Evolutionary conservation across 2,797 vertebrate species (phyloP).

Genomic region (Phataginus tricuspis): DNA sequence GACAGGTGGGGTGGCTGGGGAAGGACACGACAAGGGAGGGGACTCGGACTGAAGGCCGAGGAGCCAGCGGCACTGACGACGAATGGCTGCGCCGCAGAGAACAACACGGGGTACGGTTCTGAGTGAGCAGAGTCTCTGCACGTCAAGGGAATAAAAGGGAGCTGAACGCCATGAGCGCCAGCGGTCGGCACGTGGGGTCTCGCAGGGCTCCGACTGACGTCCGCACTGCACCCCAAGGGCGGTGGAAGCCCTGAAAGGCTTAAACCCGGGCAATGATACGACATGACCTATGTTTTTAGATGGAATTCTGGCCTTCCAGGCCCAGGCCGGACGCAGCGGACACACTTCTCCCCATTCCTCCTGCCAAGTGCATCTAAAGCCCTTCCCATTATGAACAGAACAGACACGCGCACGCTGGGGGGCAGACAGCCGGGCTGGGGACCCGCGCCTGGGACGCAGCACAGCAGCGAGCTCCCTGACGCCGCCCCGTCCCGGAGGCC

Average conservation of each 20-base stretch:
- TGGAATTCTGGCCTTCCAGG: not conserved
- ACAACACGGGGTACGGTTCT: not conserved
- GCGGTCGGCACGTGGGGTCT: not conserved
- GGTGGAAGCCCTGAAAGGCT: not conserved
- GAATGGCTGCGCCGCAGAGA: not conserved
- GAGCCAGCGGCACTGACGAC: not conserved
- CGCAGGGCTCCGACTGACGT: not conserved
- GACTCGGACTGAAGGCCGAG: not conserved
- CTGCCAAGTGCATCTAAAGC: not conserved
- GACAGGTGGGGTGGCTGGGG: not conserved
- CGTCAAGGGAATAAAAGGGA: not conserved
- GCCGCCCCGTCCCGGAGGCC: not conserved
- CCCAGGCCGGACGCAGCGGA: not conserved
- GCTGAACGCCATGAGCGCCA: not conserved
- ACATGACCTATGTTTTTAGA: not conserved
- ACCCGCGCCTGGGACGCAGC: not conserved
- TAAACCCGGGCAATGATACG: not conserved
- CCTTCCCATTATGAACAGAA: not conserved
- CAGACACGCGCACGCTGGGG: not conserved
- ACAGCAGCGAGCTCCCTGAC: not conserved
- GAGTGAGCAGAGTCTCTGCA: not conserved
- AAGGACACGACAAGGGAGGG: not conserved
- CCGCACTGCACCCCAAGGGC: not conserved
- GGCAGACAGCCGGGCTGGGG: not conserved
- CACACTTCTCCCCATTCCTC: not conserved